These are phyloP conservation scores for Limonius californicus DNA, from an alignment of 1,140 invertebrate species.

Conservation along the genomic window DNA sequence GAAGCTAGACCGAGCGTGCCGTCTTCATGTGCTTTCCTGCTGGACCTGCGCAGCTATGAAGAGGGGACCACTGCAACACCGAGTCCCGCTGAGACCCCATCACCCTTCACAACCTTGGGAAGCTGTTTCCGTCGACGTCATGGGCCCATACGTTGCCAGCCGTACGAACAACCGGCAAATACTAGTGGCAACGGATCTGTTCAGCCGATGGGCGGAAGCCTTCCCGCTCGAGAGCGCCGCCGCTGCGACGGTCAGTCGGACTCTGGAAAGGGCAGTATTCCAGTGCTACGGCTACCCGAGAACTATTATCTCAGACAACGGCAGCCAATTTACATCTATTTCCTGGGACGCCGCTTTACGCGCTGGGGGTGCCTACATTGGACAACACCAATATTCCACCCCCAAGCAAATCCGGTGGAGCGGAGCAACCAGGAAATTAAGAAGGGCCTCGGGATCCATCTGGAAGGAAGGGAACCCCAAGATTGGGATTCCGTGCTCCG, in stretches of 20 bases:
- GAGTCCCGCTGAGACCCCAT: not conserved
- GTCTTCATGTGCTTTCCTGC: not conserved
- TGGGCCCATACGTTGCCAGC: not conserved
- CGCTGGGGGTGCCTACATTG: not conserved
- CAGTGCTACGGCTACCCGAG: not conserved
- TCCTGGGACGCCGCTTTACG: not conserved
- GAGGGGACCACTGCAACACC: not conserved
- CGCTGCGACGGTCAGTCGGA: not conserved
- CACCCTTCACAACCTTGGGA: not conserved
- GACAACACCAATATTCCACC: not conserved
- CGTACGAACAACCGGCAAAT: too few species aligned
- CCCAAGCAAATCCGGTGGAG: not conserved
- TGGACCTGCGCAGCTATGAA: not conserved
- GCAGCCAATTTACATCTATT: not conserved
- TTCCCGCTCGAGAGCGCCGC: not conserved
- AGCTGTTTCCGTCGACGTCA: not conserved
- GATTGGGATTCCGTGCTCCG: not conserved
- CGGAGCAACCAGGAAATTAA: not conserved
- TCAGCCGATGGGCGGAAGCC: not conserved
- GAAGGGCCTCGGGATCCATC: not conserved
- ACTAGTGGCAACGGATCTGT: slow-evolving; percentile 6
- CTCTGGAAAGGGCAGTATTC: not conserved
- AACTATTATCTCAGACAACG: not conserved
- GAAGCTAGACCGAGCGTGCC: not conserved
- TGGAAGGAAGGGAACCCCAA: not conserved